Evolutionary conservation across 2,888 invertebrate genomes (phyloP).

Genomic region (Priocnemis perturbator): DNA sequence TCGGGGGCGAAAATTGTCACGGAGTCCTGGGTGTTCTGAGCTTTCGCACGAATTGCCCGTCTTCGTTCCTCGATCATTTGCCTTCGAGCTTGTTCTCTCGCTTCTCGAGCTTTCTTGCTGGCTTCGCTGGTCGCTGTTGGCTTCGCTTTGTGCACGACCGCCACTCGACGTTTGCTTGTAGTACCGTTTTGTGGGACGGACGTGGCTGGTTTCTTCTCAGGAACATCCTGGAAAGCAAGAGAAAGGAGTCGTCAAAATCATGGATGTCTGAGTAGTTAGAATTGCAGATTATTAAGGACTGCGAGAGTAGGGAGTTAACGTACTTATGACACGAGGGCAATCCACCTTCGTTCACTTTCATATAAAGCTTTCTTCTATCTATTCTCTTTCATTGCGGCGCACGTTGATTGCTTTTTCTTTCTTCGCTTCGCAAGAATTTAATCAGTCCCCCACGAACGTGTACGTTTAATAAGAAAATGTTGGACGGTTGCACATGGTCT

Average conservation of each 20-base stretch:
- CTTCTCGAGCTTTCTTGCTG: constrained; percentile 78
- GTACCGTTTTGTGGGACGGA: constrained; percentile 61
- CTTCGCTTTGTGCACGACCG: constrained; percentile 63
- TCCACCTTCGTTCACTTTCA: too few species aligned
- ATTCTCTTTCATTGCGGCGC: too few species aligned
- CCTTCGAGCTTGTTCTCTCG: constrained; percentile 82
- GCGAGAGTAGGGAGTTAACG: too few species aligned
- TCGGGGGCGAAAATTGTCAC: constrained; percentile 72
- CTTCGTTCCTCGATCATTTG: constrained; percentile 87
- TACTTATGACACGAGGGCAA: too few species aligned
- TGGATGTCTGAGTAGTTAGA: too few species aligned
- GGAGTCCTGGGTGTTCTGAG: constrained; percentile 58
- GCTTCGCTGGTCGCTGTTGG: constrained; percentile 73
- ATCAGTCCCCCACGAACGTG: too few species aligned
- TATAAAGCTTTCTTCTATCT: too few species aligned
- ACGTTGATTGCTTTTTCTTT: too few species aligned
- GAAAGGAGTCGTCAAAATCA: background rate
- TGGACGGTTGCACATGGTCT: too few species aligned
- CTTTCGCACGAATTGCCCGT: constrained; percentile 77
- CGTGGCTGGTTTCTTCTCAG: constrained; percentile 56
- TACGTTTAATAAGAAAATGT: too few species aligned
- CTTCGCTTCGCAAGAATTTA: too few species aligned
- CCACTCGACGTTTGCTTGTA: constrained; percentile 63
- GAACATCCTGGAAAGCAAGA: constrained; percentile 60
- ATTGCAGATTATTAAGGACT: too few species aligned